phyloP scores from a whole-genome alignment of 2,888 invertebrate species.

The Punctoribates punctum region DNA sequence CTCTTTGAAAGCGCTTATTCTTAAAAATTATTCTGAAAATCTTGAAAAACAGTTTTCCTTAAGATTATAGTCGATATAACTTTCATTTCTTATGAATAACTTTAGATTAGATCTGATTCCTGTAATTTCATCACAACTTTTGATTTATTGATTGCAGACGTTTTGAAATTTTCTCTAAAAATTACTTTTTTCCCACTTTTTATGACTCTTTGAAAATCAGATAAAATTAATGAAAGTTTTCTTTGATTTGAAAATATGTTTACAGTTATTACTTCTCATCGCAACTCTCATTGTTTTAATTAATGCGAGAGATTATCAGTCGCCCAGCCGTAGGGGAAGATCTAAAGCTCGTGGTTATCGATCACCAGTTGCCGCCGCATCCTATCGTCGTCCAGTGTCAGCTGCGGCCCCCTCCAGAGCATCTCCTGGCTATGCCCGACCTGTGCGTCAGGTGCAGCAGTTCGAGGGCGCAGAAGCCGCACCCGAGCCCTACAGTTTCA shows the following conservation, averaged over 20 bases:
- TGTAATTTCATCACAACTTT: too few species aligned
- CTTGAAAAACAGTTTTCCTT: too few species aligned
- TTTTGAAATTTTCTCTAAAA: too few species aligned
- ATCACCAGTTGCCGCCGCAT: slow-evolving; percentile 11
- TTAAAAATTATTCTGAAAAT: neutral
- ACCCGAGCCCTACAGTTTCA: slow-evolving; percentile 40
- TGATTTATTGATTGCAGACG: too few species aligned
- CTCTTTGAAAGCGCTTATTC: neutral
- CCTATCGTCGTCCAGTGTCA: neutral
- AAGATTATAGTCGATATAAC: too few species aligned
- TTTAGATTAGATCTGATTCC: too few species aligned
- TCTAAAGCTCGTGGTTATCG: slow-evolving; percentile 9
- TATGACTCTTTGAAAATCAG: neutral
- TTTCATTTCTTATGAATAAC: too few species aligned
- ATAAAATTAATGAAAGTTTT: neutral
- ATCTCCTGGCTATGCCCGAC: neutral
- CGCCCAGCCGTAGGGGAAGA: slow-evolving; percentile 14
- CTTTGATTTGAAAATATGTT: neutral
- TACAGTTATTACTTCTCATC: neutral
- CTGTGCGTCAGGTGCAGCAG: slow-evolving; percentile 27
- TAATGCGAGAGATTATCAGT: neutral
- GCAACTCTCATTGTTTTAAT: slow-evolving; percentile 1
- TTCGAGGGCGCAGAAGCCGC: slow-evolving; percentile 1
- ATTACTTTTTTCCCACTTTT: neutral
- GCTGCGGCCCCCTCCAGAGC: slow-evolving; percentile 15